A percentile compares a stretch with the other conserved stretches of the same genome.
Evolutionary conservation across 2,888 invertebrate genomes (phyloP).

Genomic region (Erebia ligea): DNA sequence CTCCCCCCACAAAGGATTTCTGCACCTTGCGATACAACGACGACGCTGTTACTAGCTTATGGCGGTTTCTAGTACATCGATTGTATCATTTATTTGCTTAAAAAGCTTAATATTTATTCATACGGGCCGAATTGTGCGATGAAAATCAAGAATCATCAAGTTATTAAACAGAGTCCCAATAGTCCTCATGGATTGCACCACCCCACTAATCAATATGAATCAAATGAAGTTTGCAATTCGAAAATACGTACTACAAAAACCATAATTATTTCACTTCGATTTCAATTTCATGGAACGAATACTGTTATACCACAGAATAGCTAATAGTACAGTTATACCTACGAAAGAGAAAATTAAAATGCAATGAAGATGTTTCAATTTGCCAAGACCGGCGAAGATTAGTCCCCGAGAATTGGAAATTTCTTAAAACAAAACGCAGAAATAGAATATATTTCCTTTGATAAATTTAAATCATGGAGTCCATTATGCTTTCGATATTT

Average conservation of each 20-base stretch:
- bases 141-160: background rate
- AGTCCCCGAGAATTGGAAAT: constrained; percentile 5
- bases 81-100: too few relatives aligned
- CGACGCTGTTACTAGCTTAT: too few relatives aligned
- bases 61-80: too few relatives aligned
- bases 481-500: background rate
- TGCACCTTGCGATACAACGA: too few relatives aligned
- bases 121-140: too few relatives aligned
- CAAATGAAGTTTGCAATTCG: constrained; percentile 8
- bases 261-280: constrained; percentile 4
- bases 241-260: background rate
- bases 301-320: too few relatives aligned
- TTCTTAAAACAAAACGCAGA: constrained; percentile 9
- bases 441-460: background rate
- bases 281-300: constrained; percentile 9
- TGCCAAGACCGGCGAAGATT: constrained; percentile 14
- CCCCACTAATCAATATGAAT: constrained; percentile 1
- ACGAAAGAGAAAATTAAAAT: constrained; percentile 11
- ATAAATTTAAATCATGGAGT: background rate
- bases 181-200: background rate
- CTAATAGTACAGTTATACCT: too few relatives aligned
- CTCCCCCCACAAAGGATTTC: too few relatives aligned
- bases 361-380: constrained; percentile 20
- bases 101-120: too few relatives aligned
- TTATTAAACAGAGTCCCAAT: background rate